These are phyloP conservation scores for Agriotes lineatus DNA, from an alignment of 2,888 invertebrate genomes.

Conservation along the genomic window DNA sequence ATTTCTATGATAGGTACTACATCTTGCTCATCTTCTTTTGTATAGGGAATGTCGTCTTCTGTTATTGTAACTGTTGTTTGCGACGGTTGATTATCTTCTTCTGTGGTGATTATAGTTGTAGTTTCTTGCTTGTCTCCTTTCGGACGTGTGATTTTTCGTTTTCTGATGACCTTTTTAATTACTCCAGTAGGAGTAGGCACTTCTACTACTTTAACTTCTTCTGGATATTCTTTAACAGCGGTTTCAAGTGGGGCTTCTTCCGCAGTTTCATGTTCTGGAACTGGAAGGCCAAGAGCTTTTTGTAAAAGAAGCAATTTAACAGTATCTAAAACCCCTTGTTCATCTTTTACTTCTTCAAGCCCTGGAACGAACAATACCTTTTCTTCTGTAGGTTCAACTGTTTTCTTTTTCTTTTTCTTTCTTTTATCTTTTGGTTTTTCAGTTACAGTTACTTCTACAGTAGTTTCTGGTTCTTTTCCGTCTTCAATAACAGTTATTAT, in stretches of 20 bases:
- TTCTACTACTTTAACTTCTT: conserved; percentile 46
- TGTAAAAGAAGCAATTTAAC: not conserved
- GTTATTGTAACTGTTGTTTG: conserved; percentile 55
- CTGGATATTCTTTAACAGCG: conserved; percentile 48
- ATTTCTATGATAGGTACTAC: conserved; percentile 41
- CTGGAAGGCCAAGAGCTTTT: not conserved
- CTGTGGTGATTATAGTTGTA: conserved; percentile 59
- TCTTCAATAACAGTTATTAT: conserved; percentile 57
- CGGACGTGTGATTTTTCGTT: conserved; percentile 46
- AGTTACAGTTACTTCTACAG: conserved; percentile 38
- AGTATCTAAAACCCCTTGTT: conserved; percentile 35
- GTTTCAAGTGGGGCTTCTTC: not conserved
- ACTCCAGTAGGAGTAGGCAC: conserved; percentile 46
- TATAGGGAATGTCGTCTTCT: conserved; percentile 41
- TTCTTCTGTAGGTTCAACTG: conserved; percentile 50
- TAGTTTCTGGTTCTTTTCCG: conserved; percentile 54
- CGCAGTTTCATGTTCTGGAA: not conserved
- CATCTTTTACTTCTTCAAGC: conserved; percentile 61
- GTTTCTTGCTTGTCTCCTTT: conserved; percentile 62
- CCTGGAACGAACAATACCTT: conserved; percentile 47
- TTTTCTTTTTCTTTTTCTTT: conserved; percentile 34
- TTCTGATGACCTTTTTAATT: conserved; percentile 39
- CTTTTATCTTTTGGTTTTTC: conserved; percentile 47
- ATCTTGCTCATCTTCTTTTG: conserved; percentile 47
- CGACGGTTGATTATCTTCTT: conserved; percentile 64